phyloP scores from a whole-genome alignment of 2,888 invertebrate species.

The Oxycera nigricornis region DNA sequence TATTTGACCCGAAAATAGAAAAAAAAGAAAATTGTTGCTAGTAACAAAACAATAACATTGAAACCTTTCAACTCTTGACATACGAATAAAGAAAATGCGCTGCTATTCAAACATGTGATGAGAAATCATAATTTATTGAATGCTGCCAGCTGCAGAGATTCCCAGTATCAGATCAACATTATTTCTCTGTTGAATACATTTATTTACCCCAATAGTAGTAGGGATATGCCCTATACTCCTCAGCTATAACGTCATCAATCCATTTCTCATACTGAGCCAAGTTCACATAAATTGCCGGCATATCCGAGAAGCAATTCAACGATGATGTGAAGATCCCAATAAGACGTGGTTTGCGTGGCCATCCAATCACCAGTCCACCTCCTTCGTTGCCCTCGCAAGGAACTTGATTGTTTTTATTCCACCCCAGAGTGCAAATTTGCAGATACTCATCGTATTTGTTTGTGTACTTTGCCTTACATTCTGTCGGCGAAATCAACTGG shows the following conservation, averaged over 20 bases:
- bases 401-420: conserved; percentile 23
- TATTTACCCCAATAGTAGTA: not conserved
- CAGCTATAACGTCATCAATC: conserved; percentile 22
- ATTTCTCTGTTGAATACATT: too few species aligned
- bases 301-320: not conserved
- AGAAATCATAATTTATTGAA: too few species aligned
- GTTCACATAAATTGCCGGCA: conserved; percentile 38
- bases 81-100: too few species aligned
- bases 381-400: conserved; percentile 42
- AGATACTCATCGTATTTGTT: conserved; percentile 23
- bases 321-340: conserved; percentile 32
- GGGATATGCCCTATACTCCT: not conserved
- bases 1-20: too few species aligned
- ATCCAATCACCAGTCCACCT: conserved; percentile 29
- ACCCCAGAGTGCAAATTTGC: conserved; percentile 39
- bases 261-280: conserved; percentile 17
- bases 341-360: conserved; percentile 33
- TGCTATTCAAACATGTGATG: too few species aligned
- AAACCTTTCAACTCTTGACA: too few species aligned
- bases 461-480: conserved; percentile 30
- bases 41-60: too few species aligned
- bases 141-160: too few species aligned
- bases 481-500: not conserved
- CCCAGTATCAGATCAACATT: too few species aligned
- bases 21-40: too few species aligned